Conservation (phyloP, 2,113 vertebrate species). For the Rhipidura dahli region DNA sequence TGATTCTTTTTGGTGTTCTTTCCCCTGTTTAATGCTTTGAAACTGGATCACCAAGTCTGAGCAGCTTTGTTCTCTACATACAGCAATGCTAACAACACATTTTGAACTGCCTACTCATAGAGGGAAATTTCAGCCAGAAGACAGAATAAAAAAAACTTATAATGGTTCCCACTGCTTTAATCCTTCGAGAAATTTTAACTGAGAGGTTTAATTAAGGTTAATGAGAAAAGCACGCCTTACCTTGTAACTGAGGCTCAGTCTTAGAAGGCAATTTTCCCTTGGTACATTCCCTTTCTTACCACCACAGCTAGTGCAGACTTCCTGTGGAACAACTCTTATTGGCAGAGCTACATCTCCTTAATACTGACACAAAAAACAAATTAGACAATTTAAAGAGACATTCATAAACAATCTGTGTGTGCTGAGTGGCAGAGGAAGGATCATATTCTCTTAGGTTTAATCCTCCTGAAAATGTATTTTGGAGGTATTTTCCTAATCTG, state of each 20-base stretch:
- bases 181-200: background rate
- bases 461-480: background rate
- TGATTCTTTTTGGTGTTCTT: background rate
- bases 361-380: background rate
- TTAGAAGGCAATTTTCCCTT: background rate
- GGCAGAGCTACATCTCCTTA: background rate
- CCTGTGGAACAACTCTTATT: background rate
- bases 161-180: background rate
- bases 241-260: background rate
- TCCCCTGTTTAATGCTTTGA: background rate
- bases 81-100: background rate
- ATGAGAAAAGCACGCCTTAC: background rate
- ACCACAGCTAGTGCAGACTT: background rate
- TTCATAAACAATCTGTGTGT: background rate
- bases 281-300: background rate
- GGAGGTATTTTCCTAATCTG: background rate
- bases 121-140: background rate
- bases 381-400: background rate
- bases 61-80: background rate
- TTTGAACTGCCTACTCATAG: background rate
- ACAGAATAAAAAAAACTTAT: background rate
- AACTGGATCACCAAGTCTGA: background rate
- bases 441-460: background rate
- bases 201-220: background rate
- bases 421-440: background rate